Conservation (phyloP, 2,113 vertebrate genomes). For the Myotis lucifugus region DNA sequence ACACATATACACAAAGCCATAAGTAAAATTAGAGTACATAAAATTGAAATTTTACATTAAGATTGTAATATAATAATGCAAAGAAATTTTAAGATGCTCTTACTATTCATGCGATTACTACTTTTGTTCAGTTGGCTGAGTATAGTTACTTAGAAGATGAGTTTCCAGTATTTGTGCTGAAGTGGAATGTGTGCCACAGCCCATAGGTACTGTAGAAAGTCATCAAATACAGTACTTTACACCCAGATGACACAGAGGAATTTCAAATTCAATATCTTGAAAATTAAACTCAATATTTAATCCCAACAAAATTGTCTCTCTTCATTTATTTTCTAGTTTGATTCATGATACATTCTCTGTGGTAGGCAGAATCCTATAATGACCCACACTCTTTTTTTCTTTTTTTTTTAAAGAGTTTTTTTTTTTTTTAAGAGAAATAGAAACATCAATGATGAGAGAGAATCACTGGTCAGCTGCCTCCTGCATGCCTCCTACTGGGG, state of each 20-base stretch:
- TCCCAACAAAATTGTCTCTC: neutral
- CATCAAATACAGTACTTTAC: neutral
- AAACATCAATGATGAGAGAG: no score
- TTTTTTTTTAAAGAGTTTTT: no score
- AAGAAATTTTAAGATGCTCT: neutral
- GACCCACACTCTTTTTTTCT: no score
- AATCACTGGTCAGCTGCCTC: no score
- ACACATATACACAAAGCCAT: neutral
- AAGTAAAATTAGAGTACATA: neutral
- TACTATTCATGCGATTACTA: neutral
- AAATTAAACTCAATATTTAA: neutral
- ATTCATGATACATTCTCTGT: neutral
- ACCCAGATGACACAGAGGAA: neutral
- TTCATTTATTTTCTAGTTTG: neutral
- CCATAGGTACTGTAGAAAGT: neutral
- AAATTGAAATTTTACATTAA: slow-evolving; percentile 8
- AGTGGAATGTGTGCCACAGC: neutral
- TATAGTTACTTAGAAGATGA: neutral
- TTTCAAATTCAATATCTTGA: neutral
- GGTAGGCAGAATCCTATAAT: neutral
- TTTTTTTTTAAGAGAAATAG: no score
- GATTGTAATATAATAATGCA: neutral
- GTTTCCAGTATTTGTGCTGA: neutral
- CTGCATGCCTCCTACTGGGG: no score
- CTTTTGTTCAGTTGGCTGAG: neutral